Evolutionary conservation across 2,888 invertebrate species (phyloP).

Genomic region (Aquatica leii): DNA sequence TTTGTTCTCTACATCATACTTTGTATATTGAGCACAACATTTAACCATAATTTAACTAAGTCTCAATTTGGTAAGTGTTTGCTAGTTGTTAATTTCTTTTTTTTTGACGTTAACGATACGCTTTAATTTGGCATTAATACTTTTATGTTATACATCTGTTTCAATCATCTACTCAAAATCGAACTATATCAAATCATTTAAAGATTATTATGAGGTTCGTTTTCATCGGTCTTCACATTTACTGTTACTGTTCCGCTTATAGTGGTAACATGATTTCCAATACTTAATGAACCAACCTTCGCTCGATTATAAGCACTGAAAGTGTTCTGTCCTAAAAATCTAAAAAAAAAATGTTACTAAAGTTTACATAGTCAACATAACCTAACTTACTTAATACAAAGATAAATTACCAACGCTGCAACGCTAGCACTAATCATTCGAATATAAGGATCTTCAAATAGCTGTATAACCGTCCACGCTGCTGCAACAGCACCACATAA

Average conservation of each 20-base stretch:
- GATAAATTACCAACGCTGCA: slow-evolving; percentile 83
- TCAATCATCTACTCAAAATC: too few relatives aligned
- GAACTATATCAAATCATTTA: not conserved
- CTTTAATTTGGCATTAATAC: too few relatives aligned
- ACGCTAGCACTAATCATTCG: slow-evolving; percentile 83
- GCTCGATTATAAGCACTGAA: slow-evolving; percentile 91
- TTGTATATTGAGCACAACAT: too few relatives aligned
- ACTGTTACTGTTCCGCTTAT: slow-evolving; percentile 65
- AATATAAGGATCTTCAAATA: slow-evolving; percentile 79
- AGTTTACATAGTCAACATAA: not conserved
- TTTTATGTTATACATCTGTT: too few relatives aligned
- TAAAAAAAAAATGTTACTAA: slow-evolving; percentile 58
- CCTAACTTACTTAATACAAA: slow-evolving; percentile 76
- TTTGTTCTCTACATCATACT: too few relatives aligned
- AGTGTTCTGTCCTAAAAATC: slow-evolving; percentile 87
- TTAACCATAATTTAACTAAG: too few relatives aligned
- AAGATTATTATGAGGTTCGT: slow-evolving; percentile 13
- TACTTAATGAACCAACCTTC: slow-evolving; percentile 86
- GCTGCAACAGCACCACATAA: slow-evolving; percentile 81
- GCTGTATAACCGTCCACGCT: slow-evolving; percentile 82
- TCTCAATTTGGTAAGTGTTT: too few relatives aligned
- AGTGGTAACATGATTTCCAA: slow-evolving; percentile 65
- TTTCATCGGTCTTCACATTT: slow-evolving; percentile 13
- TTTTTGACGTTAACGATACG: too few relatives aligned
- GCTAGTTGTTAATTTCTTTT: too few relatives aligned